Evolutionary conservation across 2,888 invertebrate species (phyloP), one percentile per base, ranked within the genome.

Genomic region (Lycocerus yunnanus): DNA sequence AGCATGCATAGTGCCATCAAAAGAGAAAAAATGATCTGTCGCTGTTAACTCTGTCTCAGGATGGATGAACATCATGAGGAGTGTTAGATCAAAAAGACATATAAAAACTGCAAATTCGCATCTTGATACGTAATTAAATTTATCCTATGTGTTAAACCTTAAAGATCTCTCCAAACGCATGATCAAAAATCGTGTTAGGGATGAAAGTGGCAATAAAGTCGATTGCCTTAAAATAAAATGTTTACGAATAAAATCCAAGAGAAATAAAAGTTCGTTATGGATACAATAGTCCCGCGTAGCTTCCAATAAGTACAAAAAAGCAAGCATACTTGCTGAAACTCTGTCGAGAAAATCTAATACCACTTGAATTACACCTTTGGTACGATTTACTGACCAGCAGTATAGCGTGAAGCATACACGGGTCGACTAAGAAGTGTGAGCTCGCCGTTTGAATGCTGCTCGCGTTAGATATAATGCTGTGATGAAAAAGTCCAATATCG

Each of bases 1-100:
- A 71, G 73, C 11, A 80, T 79, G 75, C 79, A 80, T 69, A 68
- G 76, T 0, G 75, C 76, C 3, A 80, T 81, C 13, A 78, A 79
- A 65, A 73, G 76, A 69, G 75, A 72, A 66, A 66, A 69, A 24
- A n/a, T 74, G 73, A 67, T 72, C 77, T 58, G 74, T 58, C 6
- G 58, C n/a, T 58, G 15, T 58, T 58, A 14, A 14, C 15, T 14
- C 14, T 58, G 58, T 58, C 3, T 58, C 58, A 58, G 15, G 3
- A 6, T 58, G 14, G 58, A n/a, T 15, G n/a, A 15, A 58, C 8
- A n/a, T 14, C n/a, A 6, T 58, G 5, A 58, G 15, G n/a, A n/a
- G n/a, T n/a, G n/a, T n/a, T n/a, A n/a, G n/a, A n/a, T n/a, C n/a
- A n/a, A n/a, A n/a, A n/a, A n/a, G n/a, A n/a, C n/a, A n/a, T n/a